phyloP scores from a whole-genome alignment of 2,888 invertebrate genomes.

The Girardia tigrina region DNA sequence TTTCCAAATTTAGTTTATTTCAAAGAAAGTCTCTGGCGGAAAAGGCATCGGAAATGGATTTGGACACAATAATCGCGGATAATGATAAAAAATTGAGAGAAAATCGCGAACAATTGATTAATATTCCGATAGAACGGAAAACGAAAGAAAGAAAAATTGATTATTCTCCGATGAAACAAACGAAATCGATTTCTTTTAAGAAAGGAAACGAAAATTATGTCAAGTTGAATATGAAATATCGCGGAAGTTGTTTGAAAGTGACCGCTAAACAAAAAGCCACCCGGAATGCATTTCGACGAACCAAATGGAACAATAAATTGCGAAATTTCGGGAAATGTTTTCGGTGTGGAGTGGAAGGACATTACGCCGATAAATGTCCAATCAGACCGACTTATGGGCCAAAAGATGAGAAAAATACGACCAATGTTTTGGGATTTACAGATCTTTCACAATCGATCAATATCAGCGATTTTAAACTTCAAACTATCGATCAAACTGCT shows the following conservation, averaged over 20 bases:
- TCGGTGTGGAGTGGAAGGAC: conserved; percentile 67
- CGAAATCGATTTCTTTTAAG: no score
- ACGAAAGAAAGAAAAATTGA: no score
- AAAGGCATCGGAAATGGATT: no score
- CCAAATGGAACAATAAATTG: conserved; percentile 21
- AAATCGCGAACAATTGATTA: no score
- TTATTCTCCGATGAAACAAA: no score
- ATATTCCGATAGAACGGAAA: no score
- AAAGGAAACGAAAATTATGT: conserved; percentile 27
- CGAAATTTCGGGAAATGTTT: conserved; percentile 56
- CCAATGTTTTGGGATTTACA: background rate
- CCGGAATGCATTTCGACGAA: background rate
- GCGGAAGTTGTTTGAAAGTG: conserved; percentile 28
- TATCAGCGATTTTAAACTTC: background rate
- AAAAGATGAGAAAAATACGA: background rate
- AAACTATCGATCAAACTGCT: background rate
- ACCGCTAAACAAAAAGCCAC: background rate
- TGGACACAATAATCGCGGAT: no score
- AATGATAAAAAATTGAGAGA: no score
- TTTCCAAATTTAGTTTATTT: no score
- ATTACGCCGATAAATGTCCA: conserved; percentile 55
- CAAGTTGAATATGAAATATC: conserved; percentile 30
- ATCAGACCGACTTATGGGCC: conserved; percentile 42
- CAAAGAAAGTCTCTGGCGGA: no score
- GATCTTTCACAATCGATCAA: conserved; percentile 29